Conservation (phyloP, 2,113 vertebrate species). For the Siphamia tubifer region DNA sequence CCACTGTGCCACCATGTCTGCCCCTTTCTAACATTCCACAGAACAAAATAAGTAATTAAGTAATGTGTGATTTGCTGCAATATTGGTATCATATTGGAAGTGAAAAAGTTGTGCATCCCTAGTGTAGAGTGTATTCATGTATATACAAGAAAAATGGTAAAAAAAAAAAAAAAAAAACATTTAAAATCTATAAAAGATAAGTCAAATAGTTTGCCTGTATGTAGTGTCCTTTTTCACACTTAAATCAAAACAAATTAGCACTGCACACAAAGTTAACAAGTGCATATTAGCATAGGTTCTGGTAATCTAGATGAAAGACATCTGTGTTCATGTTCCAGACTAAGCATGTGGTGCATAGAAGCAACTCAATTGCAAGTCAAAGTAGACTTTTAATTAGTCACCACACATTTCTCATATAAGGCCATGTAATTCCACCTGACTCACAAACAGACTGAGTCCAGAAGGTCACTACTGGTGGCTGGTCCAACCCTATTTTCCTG, state of each 20-base stretch:
- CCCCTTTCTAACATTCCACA: too few relatives aligned
- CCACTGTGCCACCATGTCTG: too few relatives aligned
- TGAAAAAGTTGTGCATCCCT: too few relatives aligned
- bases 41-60: too few relatives aligned
- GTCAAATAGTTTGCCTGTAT: too few relatives aligned
- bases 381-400: slow-evolving; percentile 4
- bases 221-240: too few relatives aligned
- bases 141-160: too few relatives aligned
- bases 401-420: slow-evolving; percentile 2
- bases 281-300: not conserved
- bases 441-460: slow-evolving; percentile 28
- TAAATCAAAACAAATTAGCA: not conserved
- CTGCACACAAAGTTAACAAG: not conserved
- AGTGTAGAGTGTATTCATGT: too few relatives aligned
- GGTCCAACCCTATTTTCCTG: slow-evolving; percentile 29
- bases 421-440: slow-evolving; percentile 23
- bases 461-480: slow-evolving; percentile 46
- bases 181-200: too few relatives aligned
- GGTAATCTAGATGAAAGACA: not conserved
- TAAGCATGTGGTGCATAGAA: not conserved
- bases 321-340: not conserved
- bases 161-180: too few relatives aligned
- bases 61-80: too few relatives aligned
- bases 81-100: too few relatives aligned
- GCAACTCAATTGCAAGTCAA: not conserved